A percentile compares a stretch with the other conserved stretches of the same genome.
Evolutionary conservation across 1,140 invertebrate species (phyloP).

Genomic region (Pemphigus obesinymphae): DNA sequence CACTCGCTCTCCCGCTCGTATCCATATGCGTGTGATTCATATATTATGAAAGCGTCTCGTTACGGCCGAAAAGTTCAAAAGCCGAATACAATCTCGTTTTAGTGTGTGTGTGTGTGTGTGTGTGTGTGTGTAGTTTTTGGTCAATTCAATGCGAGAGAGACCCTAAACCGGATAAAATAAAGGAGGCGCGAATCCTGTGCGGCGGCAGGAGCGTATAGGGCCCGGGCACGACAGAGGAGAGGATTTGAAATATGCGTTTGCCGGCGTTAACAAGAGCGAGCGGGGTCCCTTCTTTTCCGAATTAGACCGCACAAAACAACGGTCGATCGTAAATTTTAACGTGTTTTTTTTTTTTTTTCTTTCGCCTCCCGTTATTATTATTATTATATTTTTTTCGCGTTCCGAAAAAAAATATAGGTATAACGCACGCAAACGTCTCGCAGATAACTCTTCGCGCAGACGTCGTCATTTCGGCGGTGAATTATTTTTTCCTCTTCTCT

Average conservation of each 20-base stretch:
- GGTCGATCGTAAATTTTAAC: conserved; percentile 15
- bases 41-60: not conserved
- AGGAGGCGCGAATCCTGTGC: not conserved
- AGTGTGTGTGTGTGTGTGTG: not conserved
- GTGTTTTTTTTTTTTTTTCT: no score
- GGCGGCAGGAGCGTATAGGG: not conserved
- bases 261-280: conserved; percentile 24
- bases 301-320: conserved; percentile 13
- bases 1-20: not conserved
- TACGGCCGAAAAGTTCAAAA: not conserved
- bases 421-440: no score
- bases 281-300: conserved; percentile 10
- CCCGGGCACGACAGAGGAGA: no score
- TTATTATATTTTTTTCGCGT: not conserved
- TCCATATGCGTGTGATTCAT: no score
- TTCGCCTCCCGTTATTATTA: not conserved
- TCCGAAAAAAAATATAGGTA: not conserved
- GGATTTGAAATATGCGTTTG: conserved; percentile 22
- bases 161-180: conserved; percentile 27
- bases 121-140: not conserved
- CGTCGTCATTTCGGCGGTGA: not conserved
- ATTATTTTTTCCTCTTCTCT: not conserved
- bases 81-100: not conserved
- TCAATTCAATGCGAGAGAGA: not conserved
- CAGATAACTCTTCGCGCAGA: not conserved